A percentile compares a stretch with the other conserved stretches of the same genome.
These are phyloP conservation scores for Tympanuchus pallidicinctus DNA, from an alignment of 2,113 vertebrate genomes.

Conservation along the genomic window DNA sequence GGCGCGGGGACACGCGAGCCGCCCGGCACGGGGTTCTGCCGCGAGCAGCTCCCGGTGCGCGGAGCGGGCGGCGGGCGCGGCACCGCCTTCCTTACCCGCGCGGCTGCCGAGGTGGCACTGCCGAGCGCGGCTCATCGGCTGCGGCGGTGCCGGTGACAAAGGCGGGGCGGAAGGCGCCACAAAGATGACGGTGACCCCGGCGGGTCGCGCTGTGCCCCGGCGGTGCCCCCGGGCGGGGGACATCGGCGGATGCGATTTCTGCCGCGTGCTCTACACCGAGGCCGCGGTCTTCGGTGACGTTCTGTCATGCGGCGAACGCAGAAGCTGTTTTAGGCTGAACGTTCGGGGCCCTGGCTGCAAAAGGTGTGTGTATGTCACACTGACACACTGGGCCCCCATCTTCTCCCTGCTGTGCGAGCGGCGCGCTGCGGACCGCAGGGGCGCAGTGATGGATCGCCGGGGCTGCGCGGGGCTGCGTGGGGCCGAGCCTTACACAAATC, in stretches of 20 bases:
- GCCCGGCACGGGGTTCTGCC: background rate
- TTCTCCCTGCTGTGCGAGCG: background rate
- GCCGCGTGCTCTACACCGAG: background rate
- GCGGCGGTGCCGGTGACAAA: background rate
- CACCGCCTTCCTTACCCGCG: background rate
- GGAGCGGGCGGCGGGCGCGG: background rate
- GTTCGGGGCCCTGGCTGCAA: background rate
- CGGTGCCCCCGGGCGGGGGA: background rate
- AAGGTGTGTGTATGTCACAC: background rate
- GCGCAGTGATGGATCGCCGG: background rate
- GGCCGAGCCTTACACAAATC: constrained; percentile 20
- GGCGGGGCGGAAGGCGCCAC: background rate
- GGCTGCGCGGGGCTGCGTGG: background rate
- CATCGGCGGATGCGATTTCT: background rate
- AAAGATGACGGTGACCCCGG: background rate
- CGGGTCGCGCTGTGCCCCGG: background rate
- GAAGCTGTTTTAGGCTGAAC: background rate
- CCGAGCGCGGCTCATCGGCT: background rate
- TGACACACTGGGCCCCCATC: background rate
- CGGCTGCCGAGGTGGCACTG: background rate
- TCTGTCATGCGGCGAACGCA: background rate
- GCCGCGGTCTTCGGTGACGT: background rate
- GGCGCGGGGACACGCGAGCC: too few relatives aligned
- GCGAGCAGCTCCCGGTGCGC: fast-evolving
- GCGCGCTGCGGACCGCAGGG: background rate